A percentile compares a stretch with the other conserved stretches of the same genome.
Conservation (phyloP, 92 coral and sea anemone species). For the Scolanthus callimorphus region DNA sequence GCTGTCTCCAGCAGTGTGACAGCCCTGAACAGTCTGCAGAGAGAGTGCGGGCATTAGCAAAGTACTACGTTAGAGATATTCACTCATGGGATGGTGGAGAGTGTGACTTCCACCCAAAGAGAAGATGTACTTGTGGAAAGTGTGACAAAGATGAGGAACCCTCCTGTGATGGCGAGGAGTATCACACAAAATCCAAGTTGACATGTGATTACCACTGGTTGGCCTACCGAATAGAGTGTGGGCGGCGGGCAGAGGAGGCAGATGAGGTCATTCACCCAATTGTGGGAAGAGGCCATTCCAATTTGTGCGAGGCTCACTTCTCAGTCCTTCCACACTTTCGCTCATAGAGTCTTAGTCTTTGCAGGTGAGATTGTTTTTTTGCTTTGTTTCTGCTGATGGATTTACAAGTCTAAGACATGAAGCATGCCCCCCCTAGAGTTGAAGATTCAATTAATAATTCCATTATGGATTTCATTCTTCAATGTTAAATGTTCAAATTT, state of each 20-base stretch:
- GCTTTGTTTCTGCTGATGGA: too few relatives aligned
- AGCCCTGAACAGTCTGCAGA: conserved; percentile 33
- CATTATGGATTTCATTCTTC: too few relatives aligned
- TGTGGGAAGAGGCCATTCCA: conserved; percentile 50
- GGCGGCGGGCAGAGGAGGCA: conserved; percentile 37
- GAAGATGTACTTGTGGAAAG: conserved; percentile 13
- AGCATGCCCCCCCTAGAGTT: too few relatives aligned
- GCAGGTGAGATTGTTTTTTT: conserved; percentile 15
- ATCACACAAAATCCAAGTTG: conserved; percentile 10
- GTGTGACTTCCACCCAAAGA: conserved; percentile 17
- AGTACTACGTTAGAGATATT: conserved; percentile 47
- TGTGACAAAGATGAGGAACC: too few relatives aligned
- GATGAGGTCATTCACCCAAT: conserved; percentile 24
- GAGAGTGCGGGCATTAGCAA: conserved; percentile 34
- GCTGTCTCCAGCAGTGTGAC: conserved; percentile 34
- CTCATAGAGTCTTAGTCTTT: conserved; percentile 30
- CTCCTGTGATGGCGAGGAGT: too few relatives aligned
- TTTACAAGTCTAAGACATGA: too few relatives aligned
- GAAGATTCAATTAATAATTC: too few relatives aligned
- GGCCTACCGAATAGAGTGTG: conserved; percentile 43
- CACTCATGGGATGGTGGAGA: conserved; percentile 62
- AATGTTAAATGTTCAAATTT: too few relatives aligned
- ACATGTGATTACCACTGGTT: conserved; percentile 33
- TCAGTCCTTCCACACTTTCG: too few relatives aligned
- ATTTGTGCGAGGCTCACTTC: too few relatives aligned